Evolutionary conservation across 2,888 invertebrate species (phyloP), one percentile per base, ranked within the genome.

Genomic region (Apoda limacodes): DNA sequence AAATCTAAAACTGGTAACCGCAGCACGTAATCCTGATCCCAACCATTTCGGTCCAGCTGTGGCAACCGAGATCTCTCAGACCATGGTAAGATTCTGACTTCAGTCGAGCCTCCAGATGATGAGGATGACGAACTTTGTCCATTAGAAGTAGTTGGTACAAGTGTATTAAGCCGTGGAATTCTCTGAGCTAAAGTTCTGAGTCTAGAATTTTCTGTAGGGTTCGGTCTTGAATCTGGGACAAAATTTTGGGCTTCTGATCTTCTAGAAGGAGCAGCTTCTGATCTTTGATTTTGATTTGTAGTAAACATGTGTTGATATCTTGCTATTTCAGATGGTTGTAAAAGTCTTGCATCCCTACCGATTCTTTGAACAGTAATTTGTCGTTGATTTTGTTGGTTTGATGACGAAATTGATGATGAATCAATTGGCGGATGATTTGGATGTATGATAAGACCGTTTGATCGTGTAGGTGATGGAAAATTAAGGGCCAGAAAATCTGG

Each of bases 301-400:
- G 67, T 50, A 37, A 78, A 74, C 72, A 80, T 71, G 43, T 80
- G 76, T 30, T 75, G 75, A 45, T 72, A 67, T 28, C 78, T 67
- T 7, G 82, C 71, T 32, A 85, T 64, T 46, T 86, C 85, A 20
- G 67, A 62, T 0, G 82, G 66, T 13, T 80, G 60, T 4, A 85
- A 46, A 2, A 83, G 82, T 24, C 85, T 50, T 0, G 84, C 84
- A 45, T 85, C 85, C 10, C 83, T 63, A 3, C 83, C 83, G 12
- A 85, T 74, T 33, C 83, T 59, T 37, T 85, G 84, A 5, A 85
- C 83, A 1, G 85, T 80, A 38, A 84, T 82, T 38, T 83, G 84
- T 2, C 81, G 56, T 33, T 60, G 67, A 22, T 47, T 52, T 6
- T 46, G 46, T 22, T 48, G 46, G 21, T 44, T 47, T 21, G 52